phyloP scores from a whole-genome alignment of 1,140 invertebrate genomes.

The Drusus annulatus region DNA sequence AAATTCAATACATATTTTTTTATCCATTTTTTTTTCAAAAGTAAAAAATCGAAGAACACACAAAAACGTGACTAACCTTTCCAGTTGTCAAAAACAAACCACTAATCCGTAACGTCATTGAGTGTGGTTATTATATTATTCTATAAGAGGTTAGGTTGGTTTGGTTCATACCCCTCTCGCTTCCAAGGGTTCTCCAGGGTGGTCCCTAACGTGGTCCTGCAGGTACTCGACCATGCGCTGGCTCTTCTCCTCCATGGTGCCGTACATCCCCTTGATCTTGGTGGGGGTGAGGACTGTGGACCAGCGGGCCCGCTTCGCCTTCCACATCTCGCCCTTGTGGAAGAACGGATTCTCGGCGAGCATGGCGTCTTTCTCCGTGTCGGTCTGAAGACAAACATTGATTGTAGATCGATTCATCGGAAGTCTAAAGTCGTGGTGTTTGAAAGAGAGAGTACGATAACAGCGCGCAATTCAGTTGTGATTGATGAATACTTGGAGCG shows the following conservation, averaged over 20 bases:
- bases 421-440: too few relatives aligned
- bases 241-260: conserved; percentile 27
- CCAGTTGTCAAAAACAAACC: too few relatives aligned
- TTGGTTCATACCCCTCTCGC: conserved; percentile 34
- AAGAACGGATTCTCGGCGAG: conserved; percentile 67
- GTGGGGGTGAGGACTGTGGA: conserved; percentile 40
- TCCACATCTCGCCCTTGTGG: conserved; percentile 70
- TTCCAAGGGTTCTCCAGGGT: conserved; percentile 45
- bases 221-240: conserved; percentile 51
- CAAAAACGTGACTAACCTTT: too few relatives aligned
- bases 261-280: conserved; percentile 42
- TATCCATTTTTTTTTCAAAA: too few relatives aligned
- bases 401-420: too few relatives aligned
- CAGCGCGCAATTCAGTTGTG: too few relatives aligned
- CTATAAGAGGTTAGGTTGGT: neutral
- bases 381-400: conserved; percentile 54
- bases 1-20: too few relatives aligned
- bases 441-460: too few relatives aligned
- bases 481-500: too few relatives aligned
- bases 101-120: too few relatives aligned
- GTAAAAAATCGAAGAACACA: too few relatives aligned
- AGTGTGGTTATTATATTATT: neutral
- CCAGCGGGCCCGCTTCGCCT: conserved; percentile 58
- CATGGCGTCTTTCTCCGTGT: conserved; percentile 65
- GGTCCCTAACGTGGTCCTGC: conserved; percentile 38